These are phyloP conservation scores for Halocaridina rubra DNA, from an alignment of 2,888 invertebrate genomes.

Conservation along the genomic window DNA sequence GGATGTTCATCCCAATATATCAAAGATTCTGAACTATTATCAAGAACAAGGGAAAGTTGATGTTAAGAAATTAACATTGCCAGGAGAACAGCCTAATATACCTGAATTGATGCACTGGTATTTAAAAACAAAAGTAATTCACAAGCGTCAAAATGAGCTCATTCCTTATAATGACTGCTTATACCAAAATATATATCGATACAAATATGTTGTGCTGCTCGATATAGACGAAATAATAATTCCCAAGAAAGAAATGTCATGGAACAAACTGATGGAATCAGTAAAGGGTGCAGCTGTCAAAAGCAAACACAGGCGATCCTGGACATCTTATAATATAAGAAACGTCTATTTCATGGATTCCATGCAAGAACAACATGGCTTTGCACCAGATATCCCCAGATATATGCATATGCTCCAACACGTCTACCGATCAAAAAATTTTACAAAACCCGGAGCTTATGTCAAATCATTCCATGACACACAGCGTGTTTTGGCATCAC, in stretches of 20 bases:
- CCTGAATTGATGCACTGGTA: slow-evolving; percentile 90
- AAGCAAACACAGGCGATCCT: slow-evolving; percentile 75
- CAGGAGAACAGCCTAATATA: slow-evolving; percentile 90
- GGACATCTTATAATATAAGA: slow-evolving; percentile 87
- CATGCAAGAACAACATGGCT: slow-evolving; percentile 81
- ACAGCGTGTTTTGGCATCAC: slow-evolving; percentile 85
- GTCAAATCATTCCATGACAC: slow-evolving; percentile 95
- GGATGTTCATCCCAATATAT: slow-evolving; percentile 87
- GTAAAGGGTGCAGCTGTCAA: slow-evolving; percentile 77
- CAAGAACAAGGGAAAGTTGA: slow-evolving; percentile 77
- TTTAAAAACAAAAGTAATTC: slow-evolving; percentile 88
- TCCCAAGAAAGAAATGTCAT: slow-evolving; percentile 80
- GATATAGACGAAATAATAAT: slow-evolving; percentile 96
- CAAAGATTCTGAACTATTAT: slow-evolving; percentile 79
- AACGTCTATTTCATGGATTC: slow-evolving; percentile 94
- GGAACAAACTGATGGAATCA: slow-evolving; percentile 83
- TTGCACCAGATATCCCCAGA: slow-evolving; percentile 82
- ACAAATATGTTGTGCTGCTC: slow-evolving; percentile 88
- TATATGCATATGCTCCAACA: slow-evolving; percentile 88
- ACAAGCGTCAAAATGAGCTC: slow-evolving; percentile 93
- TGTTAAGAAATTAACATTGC: slow-evolving; percentile 84
- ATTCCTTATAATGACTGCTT: slow-evolving; percentile 97
- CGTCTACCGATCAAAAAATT: slow-evolving; percentile 78
- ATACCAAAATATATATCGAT: slow-evolving; percentile 90
- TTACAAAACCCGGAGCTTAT: slow-evolving; percentile 92